Evolutionary conservation across 2,797 vertebrate species (phyloP).

Genomic region (Dendrocincla fuliginosa): DNA sequence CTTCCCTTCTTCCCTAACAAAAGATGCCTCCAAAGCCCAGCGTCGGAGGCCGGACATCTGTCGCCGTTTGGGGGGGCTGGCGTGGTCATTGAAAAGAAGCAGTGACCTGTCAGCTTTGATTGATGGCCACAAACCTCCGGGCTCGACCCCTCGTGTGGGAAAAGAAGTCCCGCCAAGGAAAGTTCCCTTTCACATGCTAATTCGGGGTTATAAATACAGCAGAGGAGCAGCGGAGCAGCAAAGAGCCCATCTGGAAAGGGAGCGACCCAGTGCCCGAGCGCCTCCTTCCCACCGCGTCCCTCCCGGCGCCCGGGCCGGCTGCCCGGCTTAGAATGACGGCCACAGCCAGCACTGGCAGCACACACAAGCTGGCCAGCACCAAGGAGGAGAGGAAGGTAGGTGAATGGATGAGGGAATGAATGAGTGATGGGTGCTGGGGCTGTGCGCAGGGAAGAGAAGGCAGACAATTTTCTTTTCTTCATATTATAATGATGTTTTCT

Average conservation of each 20-base stretch:
- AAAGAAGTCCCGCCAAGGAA: slow-evolving; percentile 86
- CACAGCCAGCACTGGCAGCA: slow-evolving; percentile 64
- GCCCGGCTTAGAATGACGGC: slow-evolving; percentile 80
- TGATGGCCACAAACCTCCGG: slow-evolving; percentile 81
- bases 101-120: slow-evolving; percentile 90
- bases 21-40: slow-evolving; percentile 71
- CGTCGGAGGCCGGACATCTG: slow-evolving; percentile 89
- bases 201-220: slow-evolving; percentile 84
- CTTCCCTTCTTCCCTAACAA: slow-evolving; percentile 58
- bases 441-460: background rate
- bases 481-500: background rate
- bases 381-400: slow-evolving; percentile 90
- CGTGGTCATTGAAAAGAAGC: slow-evolving; percentile 83
- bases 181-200: slow-evolving; percentile 89
- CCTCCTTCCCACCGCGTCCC: background rate
- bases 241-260: slow-evolving; percentile 43
- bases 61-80: slow-evolving; percentile 79
- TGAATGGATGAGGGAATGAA: background rate
- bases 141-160: slow-evolving; percentile 86
- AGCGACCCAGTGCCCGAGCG: background rate
- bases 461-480: background rate
- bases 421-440: rapidly evolving
- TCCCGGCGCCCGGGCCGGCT: background rate
- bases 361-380: slow-evolving; percentile 75
- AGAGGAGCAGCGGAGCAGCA: slow-evolving; percentile 15